These are phyloP conservation scores for Myiagra hebetior DNA, from an alignment of 2,113 vertebrate species.

Conservation along the genomic window DNA sequence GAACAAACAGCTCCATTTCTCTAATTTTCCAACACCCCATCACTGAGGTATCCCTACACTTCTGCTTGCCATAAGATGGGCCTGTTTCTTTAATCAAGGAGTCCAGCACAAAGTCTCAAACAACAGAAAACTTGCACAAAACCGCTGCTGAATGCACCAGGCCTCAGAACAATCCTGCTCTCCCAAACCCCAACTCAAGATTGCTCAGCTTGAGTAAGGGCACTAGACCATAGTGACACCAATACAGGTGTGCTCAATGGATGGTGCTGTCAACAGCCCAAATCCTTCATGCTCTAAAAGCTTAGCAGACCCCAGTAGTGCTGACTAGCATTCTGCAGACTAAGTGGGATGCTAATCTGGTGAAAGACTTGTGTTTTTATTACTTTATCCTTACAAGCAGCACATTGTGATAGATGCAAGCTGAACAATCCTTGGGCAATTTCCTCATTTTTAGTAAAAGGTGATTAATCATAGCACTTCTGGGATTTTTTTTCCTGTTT, in stretches of 20 bases:
- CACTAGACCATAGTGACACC: not conserved
- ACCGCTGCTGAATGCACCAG: not conserved
- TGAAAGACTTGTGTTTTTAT: not conserved
- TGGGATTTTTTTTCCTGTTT: not conserved
- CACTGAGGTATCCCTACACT: not conserved
- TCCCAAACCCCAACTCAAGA: not conserved
- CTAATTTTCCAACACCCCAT: not conserved
- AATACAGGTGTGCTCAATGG: fast-evolving
- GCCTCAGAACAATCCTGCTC: not conserved
- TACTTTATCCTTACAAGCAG: not conserved
- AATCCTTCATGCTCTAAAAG: not conserved
- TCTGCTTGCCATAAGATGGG: fast-evolving
- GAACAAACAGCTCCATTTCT: not conserved
- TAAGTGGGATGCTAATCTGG: not conserved
- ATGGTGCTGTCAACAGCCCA: not conserved
- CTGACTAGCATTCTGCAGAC: not conserved
- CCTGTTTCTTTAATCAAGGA: not conserved
- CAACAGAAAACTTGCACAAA: not conserved
- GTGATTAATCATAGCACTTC: not conserved
- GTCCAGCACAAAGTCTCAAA: not conserved
- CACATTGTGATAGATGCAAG: not conserved
- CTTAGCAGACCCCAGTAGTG: not conserved
- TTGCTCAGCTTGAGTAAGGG: not conserved
- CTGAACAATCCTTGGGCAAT: not conserved
- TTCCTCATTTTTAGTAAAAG: not conserved